Evolutionary conservation across 2,888 invertebrate genomes (phyloP), one percentile per base, ranked within the genome.

Genomic region (Heteropelma amictum): DNA sequence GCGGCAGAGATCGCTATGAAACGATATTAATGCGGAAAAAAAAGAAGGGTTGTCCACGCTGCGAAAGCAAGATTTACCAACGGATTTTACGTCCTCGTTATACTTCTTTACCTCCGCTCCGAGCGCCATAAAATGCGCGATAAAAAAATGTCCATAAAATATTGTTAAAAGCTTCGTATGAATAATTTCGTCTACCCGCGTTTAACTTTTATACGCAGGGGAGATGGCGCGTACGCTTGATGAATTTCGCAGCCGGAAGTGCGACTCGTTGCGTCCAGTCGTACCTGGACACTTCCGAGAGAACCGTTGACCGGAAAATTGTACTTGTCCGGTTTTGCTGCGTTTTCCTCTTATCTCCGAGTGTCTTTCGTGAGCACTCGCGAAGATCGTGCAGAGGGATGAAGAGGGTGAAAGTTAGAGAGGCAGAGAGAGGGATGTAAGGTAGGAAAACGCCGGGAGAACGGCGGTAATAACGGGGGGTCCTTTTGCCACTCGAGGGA

Each of bases 241-340:
- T 81, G 80, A 81, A 83, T 84, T 83, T 82, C 79, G 77, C 79
- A 81, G 74, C 77, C 81, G 82, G 81, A 82, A 81, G 81, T 75
- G 73, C 79, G 77, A 74, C 77, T 76, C 77, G 69, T 70, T 61
- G 63, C 28, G 65, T 64, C n/a, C 30, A 28, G 40, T 35, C 21
- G 30, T 76, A 33, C 60, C 77, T 69, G 70, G n/a, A n/a, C n/a
- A n/a, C 80, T 82, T 78, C 80, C 80, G 80, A 76, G 70, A 74
- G 80, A 81, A 73, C 80, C 77, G 80, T 76, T 79, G 77, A 72
- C 80, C 72, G 78, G 78, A 81, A 82, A 82, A 81, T 82, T 83
- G 79, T 76, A 75, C 79, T 77, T 79, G 80, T 82, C 81, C 83
- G 77, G 79, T 81, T 79, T 77, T 60, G 73, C 73, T 79, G 79